Evolutionary conservation across 2,113 vertebrate species (phyloP).

Genomic region (Crypturellus undulatus): DNA sequence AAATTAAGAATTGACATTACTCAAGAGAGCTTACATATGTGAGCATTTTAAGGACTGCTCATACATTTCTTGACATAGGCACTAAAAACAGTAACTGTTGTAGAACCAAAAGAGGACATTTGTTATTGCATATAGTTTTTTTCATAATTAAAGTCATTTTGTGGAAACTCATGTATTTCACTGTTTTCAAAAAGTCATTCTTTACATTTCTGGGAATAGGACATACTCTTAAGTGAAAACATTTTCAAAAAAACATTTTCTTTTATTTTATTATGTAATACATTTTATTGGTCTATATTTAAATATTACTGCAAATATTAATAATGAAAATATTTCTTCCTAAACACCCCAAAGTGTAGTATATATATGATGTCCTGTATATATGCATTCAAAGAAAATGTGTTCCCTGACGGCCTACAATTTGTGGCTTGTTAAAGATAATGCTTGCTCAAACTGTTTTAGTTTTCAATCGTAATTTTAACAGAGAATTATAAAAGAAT

Average conservation of each 20-base stretch:
- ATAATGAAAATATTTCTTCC: neutral
- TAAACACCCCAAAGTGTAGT: rapidly evolving
- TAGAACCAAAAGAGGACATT: neutral
- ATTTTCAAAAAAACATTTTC: neutral
- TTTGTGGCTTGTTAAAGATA: neutral
- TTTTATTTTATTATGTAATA: neutral
- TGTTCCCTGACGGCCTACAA: neutral
- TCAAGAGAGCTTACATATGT: neutral
- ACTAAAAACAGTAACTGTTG: neutral
- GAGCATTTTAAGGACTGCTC: neutral
- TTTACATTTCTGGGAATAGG: neutral
- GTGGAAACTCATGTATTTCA: neutral
- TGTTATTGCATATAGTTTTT: neutral
- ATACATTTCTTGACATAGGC: neutral
- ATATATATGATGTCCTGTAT: neutral
- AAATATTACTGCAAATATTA: neutral
- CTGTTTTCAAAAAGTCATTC: neutral
- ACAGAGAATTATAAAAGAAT: neutral
- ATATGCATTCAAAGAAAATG: neutral
- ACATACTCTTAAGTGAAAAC: neutral
- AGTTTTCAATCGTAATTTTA: neutral
- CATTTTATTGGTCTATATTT: neutral
- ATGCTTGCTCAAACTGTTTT: neutral
- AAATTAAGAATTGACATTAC: neutral
- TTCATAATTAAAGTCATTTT: neutral